Base-by-base conservation (phyloP, 2,888 invertebrate species). In the Drosophila stalkeri region DNA sequence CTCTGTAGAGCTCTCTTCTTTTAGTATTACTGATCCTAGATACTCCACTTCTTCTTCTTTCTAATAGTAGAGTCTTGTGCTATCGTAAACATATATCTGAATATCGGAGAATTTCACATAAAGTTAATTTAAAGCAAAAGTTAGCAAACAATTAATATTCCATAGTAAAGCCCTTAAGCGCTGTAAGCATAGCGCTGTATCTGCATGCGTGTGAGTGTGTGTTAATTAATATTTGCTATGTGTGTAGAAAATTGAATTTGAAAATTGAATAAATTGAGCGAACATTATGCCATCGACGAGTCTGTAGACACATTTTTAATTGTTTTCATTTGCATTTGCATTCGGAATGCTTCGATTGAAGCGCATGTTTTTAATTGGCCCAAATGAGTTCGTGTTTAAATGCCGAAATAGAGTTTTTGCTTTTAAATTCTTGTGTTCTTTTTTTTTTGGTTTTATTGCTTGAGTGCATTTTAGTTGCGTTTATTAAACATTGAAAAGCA, bases 401-500 rank as follows among this genome's bases (percentile, higher is more conserved):
- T 55, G 35, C 54, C 43, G 20, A 37, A 41, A 59, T 43, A 18
- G 37, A 49, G 33, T 46, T 60, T 63, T 60, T 11, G 14, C 7
- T 44, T 35, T 60, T 12, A 39, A 35, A 23, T 27, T 1, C 41
- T 20, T 31, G n/a, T 20, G 18, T 41, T 52, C 4, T 3, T 43
- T 47, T 51, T 39, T 60, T 12, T 37, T 44, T 56, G 43, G 14
- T 43, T 73, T 52, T 37, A 33, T 20, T 39, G 56, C 41, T 31
- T 7, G 41, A 76, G 63, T 80, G 80, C 61, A 82, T 74, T 74
- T 80, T 54, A 68, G 67, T 66, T 68, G 51, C 27, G 52, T 55
- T 68, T 78, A 68, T 73, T 68, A 69, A 79, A 61, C 66, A 67
- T 63, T 70, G 71, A 82, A 82, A 67, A 41, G 64, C 65, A 59